A percentile compares a stretch with the other conserved stretches of the same genome.
Conservation (phyloP, 2,888 invertebrate species). For the Zelleria hepariella region DNA sequence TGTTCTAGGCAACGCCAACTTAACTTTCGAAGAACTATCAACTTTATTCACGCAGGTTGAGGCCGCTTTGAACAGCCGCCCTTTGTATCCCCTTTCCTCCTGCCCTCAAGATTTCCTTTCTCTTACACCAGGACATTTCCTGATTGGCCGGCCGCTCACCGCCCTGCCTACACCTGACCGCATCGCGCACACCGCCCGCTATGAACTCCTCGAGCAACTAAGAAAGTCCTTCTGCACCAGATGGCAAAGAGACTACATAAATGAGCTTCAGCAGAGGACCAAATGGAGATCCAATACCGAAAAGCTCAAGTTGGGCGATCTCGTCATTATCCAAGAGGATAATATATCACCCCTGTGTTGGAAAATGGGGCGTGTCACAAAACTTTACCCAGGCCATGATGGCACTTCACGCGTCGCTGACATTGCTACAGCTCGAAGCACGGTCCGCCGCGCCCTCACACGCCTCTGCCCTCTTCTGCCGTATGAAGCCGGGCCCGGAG, state of each 20-base stretch:
- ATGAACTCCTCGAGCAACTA: background rate
- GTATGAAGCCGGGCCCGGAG: too few species aligned
- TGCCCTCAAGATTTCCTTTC: background rate
- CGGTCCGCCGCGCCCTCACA: too few species aligned
- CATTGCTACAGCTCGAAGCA: too few species aligned
- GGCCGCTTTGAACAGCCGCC: background rate
- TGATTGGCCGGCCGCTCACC: too few species aligned
- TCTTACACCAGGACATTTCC: background rate
- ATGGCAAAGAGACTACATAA: background rate
- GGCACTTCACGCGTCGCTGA: too few species aligned
- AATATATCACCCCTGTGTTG: too few species aligned
- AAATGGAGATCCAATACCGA: background rate
- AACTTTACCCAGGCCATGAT: too few species aligned
- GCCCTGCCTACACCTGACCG: background rate
- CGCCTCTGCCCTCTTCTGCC: too few species aligned
- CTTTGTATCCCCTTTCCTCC: background rate
- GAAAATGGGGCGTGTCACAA: too few species aligned
- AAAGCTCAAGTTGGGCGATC: background rate
- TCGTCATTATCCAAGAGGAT: too few species aligned
- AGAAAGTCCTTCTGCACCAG: background rate
- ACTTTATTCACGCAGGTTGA: background rate
- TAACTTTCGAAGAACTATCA: background rate
- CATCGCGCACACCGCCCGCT: background rate
- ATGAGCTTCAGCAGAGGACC: background rate
- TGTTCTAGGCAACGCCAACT: background rate